Evolutionary conservation across 2,113 vertebrate species (phyloP).

Genomic region (Caranx ignobilis): DNA sequence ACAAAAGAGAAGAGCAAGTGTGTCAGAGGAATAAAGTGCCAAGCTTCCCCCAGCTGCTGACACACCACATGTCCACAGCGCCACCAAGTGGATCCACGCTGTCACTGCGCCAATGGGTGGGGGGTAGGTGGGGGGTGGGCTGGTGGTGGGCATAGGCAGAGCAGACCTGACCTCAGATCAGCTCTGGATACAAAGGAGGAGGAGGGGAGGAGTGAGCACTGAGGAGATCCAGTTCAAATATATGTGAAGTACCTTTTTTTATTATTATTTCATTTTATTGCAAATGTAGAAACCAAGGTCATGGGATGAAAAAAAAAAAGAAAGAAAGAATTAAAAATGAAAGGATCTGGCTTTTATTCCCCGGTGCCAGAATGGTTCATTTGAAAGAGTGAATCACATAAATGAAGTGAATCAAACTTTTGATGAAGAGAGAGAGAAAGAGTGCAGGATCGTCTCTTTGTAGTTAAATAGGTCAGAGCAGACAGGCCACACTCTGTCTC

Average conservation of each 20-base stretch:
- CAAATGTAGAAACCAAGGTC: constrained; percentile 26
- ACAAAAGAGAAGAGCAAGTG: constrained; percentile 20
- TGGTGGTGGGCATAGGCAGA: no score
- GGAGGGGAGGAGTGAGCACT: not conserved
- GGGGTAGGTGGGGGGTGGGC: no score
- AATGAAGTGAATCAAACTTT: not conserved
- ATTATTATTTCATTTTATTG: not conserved
- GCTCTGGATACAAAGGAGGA: no score
- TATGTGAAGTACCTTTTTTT: no score
- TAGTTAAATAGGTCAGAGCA: not conserved
- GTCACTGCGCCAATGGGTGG: not conserved
- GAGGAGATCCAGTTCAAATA: not conserved
- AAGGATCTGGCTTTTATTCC: not conserved
- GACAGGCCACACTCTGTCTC: not conserved
- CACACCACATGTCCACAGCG: constrained; percentile 60
- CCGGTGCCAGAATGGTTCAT: not conserved
- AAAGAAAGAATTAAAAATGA: not conserved
- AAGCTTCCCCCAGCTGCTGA: not conserved
- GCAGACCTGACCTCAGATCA: no score
- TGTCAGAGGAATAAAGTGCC: not conserved
- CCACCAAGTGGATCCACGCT: constrained; percentile 55
- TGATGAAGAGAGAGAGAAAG: no score
- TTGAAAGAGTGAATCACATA: not conserved
- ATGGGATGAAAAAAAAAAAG: not conserved
- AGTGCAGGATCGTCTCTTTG: not conserved